Percentiles rank a stretch among this genome's conserved stretches.
These are phyloP conservation scores for Eulimnadia texana DNA, from an alignment of 1,140 invertebrate species.

Conservation along the genomic window DNA sequence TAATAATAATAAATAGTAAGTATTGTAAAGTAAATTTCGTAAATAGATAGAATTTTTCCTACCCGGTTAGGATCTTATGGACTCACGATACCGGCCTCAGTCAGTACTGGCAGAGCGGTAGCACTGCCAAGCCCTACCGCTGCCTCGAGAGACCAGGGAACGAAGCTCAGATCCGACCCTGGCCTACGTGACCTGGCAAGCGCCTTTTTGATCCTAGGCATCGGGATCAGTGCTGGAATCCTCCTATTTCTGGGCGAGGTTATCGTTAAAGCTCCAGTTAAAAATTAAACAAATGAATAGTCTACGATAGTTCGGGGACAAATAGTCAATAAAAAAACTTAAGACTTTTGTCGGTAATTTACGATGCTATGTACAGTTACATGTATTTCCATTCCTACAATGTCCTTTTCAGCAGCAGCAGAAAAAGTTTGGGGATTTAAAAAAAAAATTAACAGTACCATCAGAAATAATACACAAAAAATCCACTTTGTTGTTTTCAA, in stretches of 20 bases:
- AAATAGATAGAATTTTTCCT: background rate
- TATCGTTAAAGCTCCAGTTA: no score
- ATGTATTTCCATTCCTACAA: slow-evolving; percentile 11
- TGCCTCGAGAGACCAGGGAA: background rate
- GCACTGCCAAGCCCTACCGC: background rate
- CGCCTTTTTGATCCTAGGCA: background rate
- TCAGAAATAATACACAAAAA: slow-evolving; percentile 8
- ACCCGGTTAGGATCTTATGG: background rate
- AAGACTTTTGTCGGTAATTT: no score
- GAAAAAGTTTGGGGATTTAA: no score
- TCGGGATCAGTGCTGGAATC: background rate
- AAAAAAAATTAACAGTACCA: slow-evolving; percentile 5
- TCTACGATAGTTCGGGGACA: no score
- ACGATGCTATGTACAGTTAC: slow-evolving; percentile 9
- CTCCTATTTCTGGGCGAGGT: no score
- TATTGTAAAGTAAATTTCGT: background rate
- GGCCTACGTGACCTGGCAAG: background rate
- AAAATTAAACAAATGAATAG: no score
- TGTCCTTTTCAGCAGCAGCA: slow-evolving; percentile 2
- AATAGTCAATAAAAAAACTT: no score
- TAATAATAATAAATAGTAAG: background rate
- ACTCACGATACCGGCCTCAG: background rate
- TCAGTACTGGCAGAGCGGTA: background rate
- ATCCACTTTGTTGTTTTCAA: no score
- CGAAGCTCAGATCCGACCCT: background rate